These are phyloP conservation scores for Echinarachnius parma DNA, from an alignment of 53 echinoderm and acorn worm genomes.

Conservation along the genomic window DNA sequence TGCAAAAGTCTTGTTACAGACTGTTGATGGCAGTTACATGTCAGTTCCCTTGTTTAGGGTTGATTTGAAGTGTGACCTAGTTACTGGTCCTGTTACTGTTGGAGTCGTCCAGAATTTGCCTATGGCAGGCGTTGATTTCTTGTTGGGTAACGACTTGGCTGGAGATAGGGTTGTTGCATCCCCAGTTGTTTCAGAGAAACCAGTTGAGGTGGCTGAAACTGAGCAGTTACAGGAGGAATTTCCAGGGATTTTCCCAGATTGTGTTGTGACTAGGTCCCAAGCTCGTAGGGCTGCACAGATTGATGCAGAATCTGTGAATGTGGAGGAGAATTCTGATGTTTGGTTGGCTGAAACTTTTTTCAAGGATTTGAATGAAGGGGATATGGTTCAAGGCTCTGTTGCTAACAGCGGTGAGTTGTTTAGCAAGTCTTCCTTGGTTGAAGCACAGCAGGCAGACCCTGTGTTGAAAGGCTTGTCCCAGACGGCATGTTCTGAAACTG, in stretches of 20 bases:
- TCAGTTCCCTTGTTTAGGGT: slow-evolving; percentile 25
- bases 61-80: slow-evolving; percentile 41
- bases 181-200: background rate
- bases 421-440: background rate
- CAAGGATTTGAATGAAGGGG: background rate
- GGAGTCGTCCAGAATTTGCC: slow-evolving; percentile 24
- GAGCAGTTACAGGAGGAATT: slow-evolving; percentile 6
- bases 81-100: slow-evolving; percentile 40
- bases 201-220: slow-evolving; percentile 22
- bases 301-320: background rate
- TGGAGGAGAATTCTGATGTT: background rate
- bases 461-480: too few relatives aligned
- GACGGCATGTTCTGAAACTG: too few relatives aligned
- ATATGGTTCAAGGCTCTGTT: background rate
- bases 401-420: background rate
- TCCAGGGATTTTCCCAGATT: slow-evolving; percentile 38
- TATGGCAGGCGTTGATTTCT: slow-evolving; percentile 37
- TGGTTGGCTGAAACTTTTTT: slow-evolving; percentile 25
- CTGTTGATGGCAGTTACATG: background rate
- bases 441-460: too few relatives aligned
- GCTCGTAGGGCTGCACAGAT: background rate
- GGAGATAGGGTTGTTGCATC: background rate
- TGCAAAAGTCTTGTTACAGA: background rate
- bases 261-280: slow-evolving; percentile 20
- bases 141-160: slow-evolving; percentile 29